Conservation (phyloP, 1,140 invertebrate species). For the Pachyrhynchus sulphureomaculatus region DNA sequence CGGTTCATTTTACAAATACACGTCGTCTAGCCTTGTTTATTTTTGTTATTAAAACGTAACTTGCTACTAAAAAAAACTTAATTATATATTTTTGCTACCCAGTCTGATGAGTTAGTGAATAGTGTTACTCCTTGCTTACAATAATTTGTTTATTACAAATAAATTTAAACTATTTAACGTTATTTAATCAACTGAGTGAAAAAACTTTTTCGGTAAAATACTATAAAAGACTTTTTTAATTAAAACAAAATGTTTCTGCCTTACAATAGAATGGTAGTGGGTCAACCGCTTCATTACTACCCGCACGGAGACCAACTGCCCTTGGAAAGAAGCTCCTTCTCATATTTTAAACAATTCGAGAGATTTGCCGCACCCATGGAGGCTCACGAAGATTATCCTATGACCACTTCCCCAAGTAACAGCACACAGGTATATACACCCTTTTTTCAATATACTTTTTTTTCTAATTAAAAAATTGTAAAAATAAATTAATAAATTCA, state of each 20-base stretch:
- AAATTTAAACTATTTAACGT: not conserved
- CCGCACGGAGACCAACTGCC: constrained; percentile 8
- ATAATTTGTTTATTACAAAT: not conserved
- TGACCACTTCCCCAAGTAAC: constrained; percentile 40
- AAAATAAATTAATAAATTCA: too few species aligned
- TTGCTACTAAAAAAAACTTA: too few species aligned
- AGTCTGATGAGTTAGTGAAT: not conserved
- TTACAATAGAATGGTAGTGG: constrained; percentile 45
- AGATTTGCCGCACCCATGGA: constrained; percentile 22
- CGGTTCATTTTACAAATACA: constrained; percentile 4
- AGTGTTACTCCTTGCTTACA: not conserved
- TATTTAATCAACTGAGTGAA: not conserved
- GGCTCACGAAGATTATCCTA: constrained; percentile 38
- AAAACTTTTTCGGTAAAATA: not conserved
- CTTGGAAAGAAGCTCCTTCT: constrained; percentile 4
- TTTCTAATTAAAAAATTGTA: too few species aligned
- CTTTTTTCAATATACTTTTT: too few species aligned
- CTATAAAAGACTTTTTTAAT: constrained; percentile 2
- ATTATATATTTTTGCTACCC: not conserved
- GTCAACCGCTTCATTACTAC: constrained; percentile 46
- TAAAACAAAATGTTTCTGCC: constrained; percentile 37
- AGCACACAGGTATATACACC: constrained; percentile 46
- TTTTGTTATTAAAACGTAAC: not conserved
- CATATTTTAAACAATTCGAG: constrained; percentile 35
- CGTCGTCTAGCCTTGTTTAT: not conserved